Conservation (phyloP, 2,888 invertebrate species). For the Cantharis nigra region DNA sequence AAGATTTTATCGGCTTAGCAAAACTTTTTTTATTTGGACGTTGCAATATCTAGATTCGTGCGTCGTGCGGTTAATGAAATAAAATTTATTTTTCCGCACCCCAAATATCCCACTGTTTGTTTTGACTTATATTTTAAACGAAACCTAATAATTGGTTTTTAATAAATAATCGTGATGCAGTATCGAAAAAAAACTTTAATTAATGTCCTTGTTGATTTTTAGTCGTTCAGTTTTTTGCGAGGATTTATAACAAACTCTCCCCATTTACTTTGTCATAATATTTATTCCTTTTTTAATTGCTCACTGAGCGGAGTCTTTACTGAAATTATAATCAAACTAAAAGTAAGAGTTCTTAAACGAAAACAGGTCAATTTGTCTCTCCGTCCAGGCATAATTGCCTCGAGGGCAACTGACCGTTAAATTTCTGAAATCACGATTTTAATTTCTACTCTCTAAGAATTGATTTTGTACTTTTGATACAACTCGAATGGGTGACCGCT, state of each 20-base stretch:
- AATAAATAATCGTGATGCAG: background rate
- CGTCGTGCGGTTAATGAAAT: background rate
- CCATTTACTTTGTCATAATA: background rate
- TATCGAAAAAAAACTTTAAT: background rate
- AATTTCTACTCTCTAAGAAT: too few relatives aligned
- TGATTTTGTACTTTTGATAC: too few relatives aligned
- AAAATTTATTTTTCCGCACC: background rate
- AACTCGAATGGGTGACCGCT: too few relatives aligned
- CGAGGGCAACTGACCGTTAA: background rate
- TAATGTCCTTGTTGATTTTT: background rate
- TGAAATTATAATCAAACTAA: background rate
- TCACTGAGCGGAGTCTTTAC: background rate
- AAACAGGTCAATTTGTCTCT: background rate
- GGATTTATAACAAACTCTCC: background rate
- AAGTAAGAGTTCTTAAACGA: background rate
- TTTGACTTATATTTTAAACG: background rate
- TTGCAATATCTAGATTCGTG: background rate
- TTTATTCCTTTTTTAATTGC: background rate
- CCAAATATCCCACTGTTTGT: background rate
- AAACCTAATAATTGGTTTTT: background rate
- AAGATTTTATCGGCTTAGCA: conserved; percentile 14
- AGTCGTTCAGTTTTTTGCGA: background rate
- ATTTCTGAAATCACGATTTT: background rate
- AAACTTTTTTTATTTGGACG: conserved; percentile 3
- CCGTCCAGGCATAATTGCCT: background rate